phyloP scores from a whole-genome alignment of 2,888 invertebrate species.

The Drosophila anomalata region DNA sequence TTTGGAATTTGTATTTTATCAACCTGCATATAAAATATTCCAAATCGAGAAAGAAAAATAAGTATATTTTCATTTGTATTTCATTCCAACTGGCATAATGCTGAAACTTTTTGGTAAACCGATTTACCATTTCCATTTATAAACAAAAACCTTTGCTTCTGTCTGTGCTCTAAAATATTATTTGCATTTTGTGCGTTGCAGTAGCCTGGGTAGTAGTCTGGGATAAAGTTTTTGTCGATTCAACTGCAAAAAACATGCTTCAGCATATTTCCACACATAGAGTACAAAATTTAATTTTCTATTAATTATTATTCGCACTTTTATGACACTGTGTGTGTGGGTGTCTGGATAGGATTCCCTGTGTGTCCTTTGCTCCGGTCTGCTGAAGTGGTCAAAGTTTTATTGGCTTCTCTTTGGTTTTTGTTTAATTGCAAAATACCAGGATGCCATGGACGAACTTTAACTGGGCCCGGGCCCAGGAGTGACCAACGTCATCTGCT shows the following conservation, averaged over 20 bases:
- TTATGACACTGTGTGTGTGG: conserved; percentile 18
- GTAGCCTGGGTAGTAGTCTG: not conserved
- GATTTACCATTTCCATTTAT: conserved; percentile 25
- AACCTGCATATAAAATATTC: conserved; percentile 1
- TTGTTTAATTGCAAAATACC: conserved; percentile 55
- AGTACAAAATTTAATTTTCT: conserved; percentile 56
- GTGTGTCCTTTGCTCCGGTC: conserved; percentile 19
- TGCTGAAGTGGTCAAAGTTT: conserved; percentile 51
- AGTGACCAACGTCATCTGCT: conserved; percentile 45
- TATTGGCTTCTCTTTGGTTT: conserved; percentile 53
- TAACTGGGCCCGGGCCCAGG: conserved; percentile 24
- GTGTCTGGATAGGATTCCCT: not conserved
- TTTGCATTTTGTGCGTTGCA: conserved; percentile 29
- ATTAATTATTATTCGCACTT: conserved; percentile 51
- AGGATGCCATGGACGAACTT: conserved; percentile 48
- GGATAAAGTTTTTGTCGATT: conserved; percentile 26
- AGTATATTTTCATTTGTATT: conserved; percentile 6
- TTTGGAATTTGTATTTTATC: not conserved
- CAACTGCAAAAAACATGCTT: conserved; percentile 18
- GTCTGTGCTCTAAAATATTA: conserved; percentile 29
- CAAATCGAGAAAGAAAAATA: conserved; percentile 1
- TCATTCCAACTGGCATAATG: conserved; percentile 4
- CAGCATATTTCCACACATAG: conserved; percentile 30
- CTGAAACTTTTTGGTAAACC: conserved; percentile 36
- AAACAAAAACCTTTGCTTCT: conserved; percentile 27